phyloP scores from a whole-genome alignment of 1,140 invertebrate genomes.

The Eumeta japonica region DNA sequence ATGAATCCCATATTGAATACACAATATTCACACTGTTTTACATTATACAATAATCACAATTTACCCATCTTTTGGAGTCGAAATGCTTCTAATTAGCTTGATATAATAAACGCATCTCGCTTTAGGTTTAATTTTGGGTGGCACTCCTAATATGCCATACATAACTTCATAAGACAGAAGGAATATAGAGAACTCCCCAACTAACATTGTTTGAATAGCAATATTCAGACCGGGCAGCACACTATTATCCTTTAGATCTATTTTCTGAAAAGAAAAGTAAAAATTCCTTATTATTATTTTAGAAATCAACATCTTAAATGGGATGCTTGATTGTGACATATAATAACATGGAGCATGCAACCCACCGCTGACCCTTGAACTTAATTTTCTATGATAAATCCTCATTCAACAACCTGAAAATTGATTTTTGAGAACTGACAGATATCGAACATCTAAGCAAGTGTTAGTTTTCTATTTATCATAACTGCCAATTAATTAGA shows the following conservation, averaged over 20 bases:
- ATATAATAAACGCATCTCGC: slow-evolving; percentile 45
- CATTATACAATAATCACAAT: too few species aligned
- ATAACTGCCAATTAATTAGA: too few species aligned
- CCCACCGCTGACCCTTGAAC: too few species aligned
- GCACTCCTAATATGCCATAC: slow-evolving; percentile 49
- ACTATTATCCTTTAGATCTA: slow-evolving; percentile 38
- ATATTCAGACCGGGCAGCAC: slow-evolving; percentile 40
- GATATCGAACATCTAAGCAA: too few species aligned
- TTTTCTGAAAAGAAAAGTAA: slow-evolving; percentile 23
- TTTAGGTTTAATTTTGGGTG: slow-evolving; percentile 43
- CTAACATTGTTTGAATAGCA: slow-evolving; percentile 43
- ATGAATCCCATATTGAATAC: too few species aligned
- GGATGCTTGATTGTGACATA: too few species aligned
- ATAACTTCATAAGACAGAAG: slow-evolving; percentile 42
- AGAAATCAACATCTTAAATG: not conserved
- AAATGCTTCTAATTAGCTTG: slow-evolving; percentile 33
- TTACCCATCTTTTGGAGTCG: slow-evolving; percentile 35
- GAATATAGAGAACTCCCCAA: slow-evolving; percentile 47
- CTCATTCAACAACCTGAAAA: too few species aligned
- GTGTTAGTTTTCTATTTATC: too few species aligned
- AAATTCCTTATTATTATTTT: not conserved
- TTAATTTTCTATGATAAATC: too few species aligned
- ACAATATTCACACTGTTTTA: too few species aligned
- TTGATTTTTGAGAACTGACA: too few species aligned
- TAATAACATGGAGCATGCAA: too few species aligned